Base-by-base conservation (phyloP, 2,888 invertebrate genomes). In the Cheilosia vernalis region DNA sequence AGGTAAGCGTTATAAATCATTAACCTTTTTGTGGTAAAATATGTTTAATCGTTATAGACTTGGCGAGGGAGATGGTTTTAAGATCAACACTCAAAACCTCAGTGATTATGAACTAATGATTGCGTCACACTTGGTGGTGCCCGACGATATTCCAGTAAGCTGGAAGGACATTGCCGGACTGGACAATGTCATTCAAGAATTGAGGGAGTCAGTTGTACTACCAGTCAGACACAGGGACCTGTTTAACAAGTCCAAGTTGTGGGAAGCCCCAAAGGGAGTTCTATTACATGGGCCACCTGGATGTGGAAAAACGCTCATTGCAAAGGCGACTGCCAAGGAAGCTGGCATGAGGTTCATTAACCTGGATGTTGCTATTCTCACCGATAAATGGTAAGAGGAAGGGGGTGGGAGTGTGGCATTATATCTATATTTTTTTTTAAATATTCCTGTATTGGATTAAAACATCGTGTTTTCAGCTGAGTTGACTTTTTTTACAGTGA, bases 281-380 rank as follows among this genome's bases (percentile, higher is more conserved):
- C 92, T 99, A 61, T 93, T 99, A 64, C 97, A 99, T 91, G 99
- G 99, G 1, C 99, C 99, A 24, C 99, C 99, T 56, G 94, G 98
- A 30, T 99, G 98, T 93, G 99, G 99, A 21, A 99, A 99, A 93
- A 99, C 99, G 0, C 94, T 99, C 91, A 97, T 99, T 87, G 99
- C 99, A 0, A 98, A 98, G 92, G 99, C 99, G 92, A 97, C 97
- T 1, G 98, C 98, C 0, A 96, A 96, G 91, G 97, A 97, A 91
- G 96, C 97, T 4, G 96, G 96, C 88, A 97, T 97, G 89, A 94
- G 96, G 88, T 98, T 98, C 92, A 97, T 98, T 87, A 98, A 98
- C 92, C 92, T 98, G 81, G 98, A 98, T 90, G 95, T 97, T 2
- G 97, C 98, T 0, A 94, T 97, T 72, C 92, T 98, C 30, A 97